phyloP scores from a whole-genome alignment of 2,888 invertebrate genomes.

The Heliconius aoede region DNA sequence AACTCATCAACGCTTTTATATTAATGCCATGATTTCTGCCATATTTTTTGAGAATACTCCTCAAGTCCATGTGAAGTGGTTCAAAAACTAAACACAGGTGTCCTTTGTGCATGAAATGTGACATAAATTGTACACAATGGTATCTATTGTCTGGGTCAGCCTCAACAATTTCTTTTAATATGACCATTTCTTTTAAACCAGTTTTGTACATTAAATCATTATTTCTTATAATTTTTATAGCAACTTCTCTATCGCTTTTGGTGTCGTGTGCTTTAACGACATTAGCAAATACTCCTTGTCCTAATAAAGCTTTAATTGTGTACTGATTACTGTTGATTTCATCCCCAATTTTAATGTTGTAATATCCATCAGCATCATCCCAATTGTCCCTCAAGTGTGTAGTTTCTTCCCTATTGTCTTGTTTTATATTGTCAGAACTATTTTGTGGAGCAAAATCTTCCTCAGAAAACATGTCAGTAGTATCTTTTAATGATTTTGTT shows the following conservation, averaged over 20 bases:
- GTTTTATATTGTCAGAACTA: conserved; percentile 55
- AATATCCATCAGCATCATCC: conserved; percentile 99
- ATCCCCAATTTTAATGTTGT: conserved; percentile 96
- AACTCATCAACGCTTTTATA: conserved; percentile 97
- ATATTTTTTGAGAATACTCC: conserved; percentile 97
- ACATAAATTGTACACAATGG: conserved; percentile 94
- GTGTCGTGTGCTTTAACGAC: conserved; percentile 96
- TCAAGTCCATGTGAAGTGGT: conserved; percentile 95
- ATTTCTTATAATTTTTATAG: conserved; percentile 98
- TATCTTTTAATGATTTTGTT: conserved; percentile 69
- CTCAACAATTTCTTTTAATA: conserved; percentile 95
- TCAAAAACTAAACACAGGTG: conserved; percentile 99
- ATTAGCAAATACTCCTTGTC: conserved; percentile 99
- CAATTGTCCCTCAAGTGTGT: conserved; percentile 98
- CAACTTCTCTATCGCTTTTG: conserved; percentile 92
- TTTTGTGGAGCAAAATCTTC: conserved; percentile 91
- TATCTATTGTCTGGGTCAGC: conserved; percentile 98
- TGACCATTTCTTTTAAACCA: conserved; percentile 96
- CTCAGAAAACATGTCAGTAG: conserved; percentile 96
- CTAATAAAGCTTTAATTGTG: conserved; percentile 96
- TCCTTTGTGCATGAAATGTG: conserved; percentile 98
- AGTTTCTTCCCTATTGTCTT: conserved; percentile 84
- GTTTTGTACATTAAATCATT: conserved; percentile 99
- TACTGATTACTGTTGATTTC: conserved; percentile 91
- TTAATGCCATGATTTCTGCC: conserved; percentile 97